A percentile compares a stretch with the other conserved stretches of the same genome.
Conservation (phyloP, 2,888 invertebrate species). For the Epinotia ramella region DNA sequence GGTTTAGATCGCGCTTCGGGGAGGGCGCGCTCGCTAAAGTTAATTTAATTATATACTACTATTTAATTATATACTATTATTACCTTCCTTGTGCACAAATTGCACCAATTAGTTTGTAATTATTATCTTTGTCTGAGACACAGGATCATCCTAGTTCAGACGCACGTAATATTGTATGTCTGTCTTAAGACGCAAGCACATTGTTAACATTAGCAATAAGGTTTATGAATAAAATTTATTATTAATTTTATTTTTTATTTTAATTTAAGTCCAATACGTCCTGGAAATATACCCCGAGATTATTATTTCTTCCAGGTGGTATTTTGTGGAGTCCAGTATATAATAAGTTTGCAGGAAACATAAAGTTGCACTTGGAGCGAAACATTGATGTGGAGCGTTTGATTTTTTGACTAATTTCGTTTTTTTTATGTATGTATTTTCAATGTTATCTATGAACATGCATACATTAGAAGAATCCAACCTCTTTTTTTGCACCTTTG, state of each 20-base stretch:
- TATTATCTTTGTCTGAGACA: too few relatives aligned
- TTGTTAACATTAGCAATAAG: too few relatives aligned
- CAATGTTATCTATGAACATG: background rate
- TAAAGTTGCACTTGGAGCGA: background rate
- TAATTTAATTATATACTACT: too few relatives aligned
- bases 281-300: background rate
- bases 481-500: background rate
- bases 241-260: too few relatives aligned
- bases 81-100: too few relatives aligned
- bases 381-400: background rate
- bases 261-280: background rate
- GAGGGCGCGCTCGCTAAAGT: background rate
- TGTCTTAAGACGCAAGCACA: too few relatives aligned
- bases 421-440: background rate
- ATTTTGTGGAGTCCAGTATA: slow-evolving; percentile 13
- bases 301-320: slow-evolving; percentile 28
- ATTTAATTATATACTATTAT: too few relatives aligned
- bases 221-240: too few relatives aligned
- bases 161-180: too few relatives aligned
- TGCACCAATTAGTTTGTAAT: too few relatives aligned
- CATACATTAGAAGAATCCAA: background rate
- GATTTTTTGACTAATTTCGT: too few relatives aligned
- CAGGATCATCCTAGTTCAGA: too few relatives aligned
- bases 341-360: slow-evolving; percentile 2
- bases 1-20: background rate